Evolutionary conservation across 2,888 invertebrate species (phyloP).

Genomic region (Polylopha cassiicola): DNA sequence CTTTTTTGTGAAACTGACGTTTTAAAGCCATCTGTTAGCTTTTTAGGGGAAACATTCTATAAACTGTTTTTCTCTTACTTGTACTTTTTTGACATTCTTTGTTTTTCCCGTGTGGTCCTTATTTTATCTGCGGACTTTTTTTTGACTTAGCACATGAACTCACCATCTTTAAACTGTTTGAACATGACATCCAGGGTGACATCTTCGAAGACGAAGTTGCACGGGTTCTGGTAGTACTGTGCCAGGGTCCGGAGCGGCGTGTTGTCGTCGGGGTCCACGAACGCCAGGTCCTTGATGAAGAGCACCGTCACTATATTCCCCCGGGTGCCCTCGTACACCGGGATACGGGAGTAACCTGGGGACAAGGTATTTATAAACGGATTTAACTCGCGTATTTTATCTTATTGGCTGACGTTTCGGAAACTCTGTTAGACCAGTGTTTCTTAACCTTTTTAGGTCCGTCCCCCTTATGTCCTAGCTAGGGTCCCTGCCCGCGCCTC

Average conservation of each 20-base stretch:
- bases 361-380: not conserved
- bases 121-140: not conserved
- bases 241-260: slow-evolving; percentile 94
- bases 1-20: too few species aligned
- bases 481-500: too few species aligned
- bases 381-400: too few species aligned
- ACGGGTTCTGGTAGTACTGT: slow-evolving; percentile 97
- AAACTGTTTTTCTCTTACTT: too few species aligned
- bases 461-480: too few species aligned
- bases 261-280: slow-evolving; percentile 98
- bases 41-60: too few species aligned
- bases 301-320: slow-evolving; percentile 94
- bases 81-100: too few species aligned
- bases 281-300: slow-evolving; percentile 98
- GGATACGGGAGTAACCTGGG: slow-evolving; percentile 94
- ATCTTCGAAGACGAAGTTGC: slow-evolving; percentile 97
- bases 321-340: slow-evolving; percentile 90
- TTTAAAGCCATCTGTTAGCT: too few species aligned
- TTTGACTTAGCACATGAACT: slow-evolving; percentile 22
- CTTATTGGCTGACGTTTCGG: too few species aligned
- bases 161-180: slow-evolving; percentile 97
- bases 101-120: too few species aligned
- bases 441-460: too few species aligned
- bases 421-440: too few species aligned
- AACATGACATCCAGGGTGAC: slow-evolving; percentile 96